A percentile compares a stretch with the other conserved stretches of the same genome.
Evolutionary conservation across 2,797 vertebrate species (phyloP).

Genomic region (Coracias cyanogaster): DNA sequence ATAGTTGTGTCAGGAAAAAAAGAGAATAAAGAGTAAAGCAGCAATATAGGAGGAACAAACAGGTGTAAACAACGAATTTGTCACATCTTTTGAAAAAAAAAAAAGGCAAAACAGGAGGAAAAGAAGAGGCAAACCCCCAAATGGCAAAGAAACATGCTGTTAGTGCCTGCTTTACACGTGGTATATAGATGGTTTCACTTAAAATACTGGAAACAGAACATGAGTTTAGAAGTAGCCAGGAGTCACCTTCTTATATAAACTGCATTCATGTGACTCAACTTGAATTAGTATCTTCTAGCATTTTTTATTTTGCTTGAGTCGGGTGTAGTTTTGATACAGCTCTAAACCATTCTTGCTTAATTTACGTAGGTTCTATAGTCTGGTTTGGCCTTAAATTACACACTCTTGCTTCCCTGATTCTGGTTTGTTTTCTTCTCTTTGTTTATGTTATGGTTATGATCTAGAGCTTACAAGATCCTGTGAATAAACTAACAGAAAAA

Average conservation of each 20-base stretch:
- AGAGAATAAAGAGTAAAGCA: not conserved
- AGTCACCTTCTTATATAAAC: not conserved
- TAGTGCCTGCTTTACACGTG: conserved; percentile 2
- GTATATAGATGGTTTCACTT: conserved; percentile 36
- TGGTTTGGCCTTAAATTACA: not conserved
- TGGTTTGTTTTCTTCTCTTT: not conserved
- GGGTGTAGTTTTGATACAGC: not conserved
- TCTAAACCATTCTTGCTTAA: not conserved
- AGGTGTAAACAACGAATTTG: conserved; percentile 25
- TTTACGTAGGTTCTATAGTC: not conserved
- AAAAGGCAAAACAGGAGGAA: not conserved
- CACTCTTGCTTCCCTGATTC: not conserved
- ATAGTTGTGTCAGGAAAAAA: not conserved
- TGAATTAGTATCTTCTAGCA: not conserved
- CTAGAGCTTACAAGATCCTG: conserved; percentile 86
- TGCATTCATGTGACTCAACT: not conserved
- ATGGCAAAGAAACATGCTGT: not conserved
- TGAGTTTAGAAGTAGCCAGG: conserved; percentile 10
- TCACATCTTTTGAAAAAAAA: not conserved
- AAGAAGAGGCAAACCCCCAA: not conserved
- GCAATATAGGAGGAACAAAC: not conserved
- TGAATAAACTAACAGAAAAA: conserved; percentile 83
- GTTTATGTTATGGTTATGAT: not conserved
- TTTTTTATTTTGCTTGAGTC: not conserved
- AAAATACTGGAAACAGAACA: conserved; percentile 22